These are phyloP conservation scores for Telenomus remus DNA, from an alignment of 1,140 invertebrate species.

Conservation along the genomic window DNA sequence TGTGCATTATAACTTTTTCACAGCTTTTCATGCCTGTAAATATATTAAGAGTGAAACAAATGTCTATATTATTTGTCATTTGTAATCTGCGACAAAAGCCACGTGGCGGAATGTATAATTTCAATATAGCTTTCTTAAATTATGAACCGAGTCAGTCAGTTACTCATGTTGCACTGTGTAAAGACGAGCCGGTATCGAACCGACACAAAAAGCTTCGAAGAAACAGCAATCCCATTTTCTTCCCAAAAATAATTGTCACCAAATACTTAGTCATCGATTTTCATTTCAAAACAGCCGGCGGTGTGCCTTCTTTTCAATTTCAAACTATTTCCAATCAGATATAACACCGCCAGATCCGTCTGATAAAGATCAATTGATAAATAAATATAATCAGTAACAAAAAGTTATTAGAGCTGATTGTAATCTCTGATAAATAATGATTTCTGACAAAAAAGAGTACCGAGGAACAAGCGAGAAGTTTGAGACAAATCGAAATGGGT, in stretches of 20 bases:
- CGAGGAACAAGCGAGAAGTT: not conserved
- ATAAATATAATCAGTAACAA: too few species aligned
- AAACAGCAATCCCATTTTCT: constrained; percentile 2
- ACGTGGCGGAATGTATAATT: constrained; percentile 49
- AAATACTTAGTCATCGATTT: too few species aligned
- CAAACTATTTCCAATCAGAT: too few species aligned
- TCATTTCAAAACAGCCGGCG: too few species aligned
- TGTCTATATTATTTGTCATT: constrained; percentile 16
- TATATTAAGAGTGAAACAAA: not conserved
- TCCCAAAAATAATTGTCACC: not conserved
- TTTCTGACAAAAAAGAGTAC: not conserved
- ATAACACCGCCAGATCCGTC: too few species aligned
- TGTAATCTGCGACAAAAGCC: constrained; percentile 24
- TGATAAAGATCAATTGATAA: too few species aligned
- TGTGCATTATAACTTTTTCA: too few species aligned
- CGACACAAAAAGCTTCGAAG: constrained; percentile 17
- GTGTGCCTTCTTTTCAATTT: too few species aligned
- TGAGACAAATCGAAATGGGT: constrained; percentile 26
- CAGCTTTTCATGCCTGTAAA: not conserved
- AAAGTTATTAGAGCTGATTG: not conserved
- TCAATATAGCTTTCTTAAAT: constrained; percentile 48
- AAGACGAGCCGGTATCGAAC: constrained; percentile 26
- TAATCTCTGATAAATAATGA: not conserved
- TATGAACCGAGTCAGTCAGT: constrained; percentile 38
- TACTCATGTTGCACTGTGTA: constrained; percentile 45